A percentile compares a stretch with the other conserved stretches of the same genome.
Conservation (phyloP, 2,888 invertebrate species). For the Yponomeuta sedellus region DNA sequence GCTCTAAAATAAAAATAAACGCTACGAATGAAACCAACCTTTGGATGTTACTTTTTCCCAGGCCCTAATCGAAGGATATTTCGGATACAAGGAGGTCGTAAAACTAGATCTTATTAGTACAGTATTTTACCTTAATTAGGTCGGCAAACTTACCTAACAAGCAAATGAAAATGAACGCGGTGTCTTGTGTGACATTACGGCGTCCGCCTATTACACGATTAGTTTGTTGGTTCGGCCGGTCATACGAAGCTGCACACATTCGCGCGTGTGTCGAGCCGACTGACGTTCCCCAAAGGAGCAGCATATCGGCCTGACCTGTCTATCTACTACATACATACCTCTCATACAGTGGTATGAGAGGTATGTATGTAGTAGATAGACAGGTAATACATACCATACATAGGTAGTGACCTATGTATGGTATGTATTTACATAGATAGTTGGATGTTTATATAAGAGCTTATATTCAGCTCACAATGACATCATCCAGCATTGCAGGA, state of each 20-base stretch:
- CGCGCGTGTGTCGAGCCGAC: constrained; percentile 20
- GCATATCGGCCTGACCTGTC: constrained; percentile 29
- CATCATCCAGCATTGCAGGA: no score
- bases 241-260: constrained; percentile 23
- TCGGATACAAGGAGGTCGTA: neutral
- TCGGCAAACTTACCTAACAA: constrained; percentile 21
- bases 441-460: no score
- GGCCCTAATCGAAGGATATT: neutral
- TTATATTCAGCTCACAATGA: no score
- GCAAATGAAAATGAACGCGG: constrained; percentile 32
- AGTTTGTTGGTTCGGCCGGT: constrained; percentile 28
- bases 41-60: neutral
- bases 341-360: neutral
- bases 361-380: neutral
- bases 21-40: neutral
- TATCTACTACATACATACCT: neutral
- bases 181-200: constrained; percentile 28
- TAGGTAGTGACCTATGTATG: no score
- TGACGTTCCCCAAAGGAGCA: constrained; percentile 41
- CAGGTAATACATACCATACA: no score
- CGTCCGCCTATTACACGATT: constrained; percentile 29
- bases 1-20: neutral
- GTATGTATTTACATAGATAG: no score
- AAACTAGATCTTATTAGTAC: neutral
- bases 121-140: neutral